A percentile compares a stretch with the other conserved stretches of the same genome.
These are phyloP conservation scores for Tholera decimalis DNA, from an alignment of 2,888 invertebrate genomes.

Conservation along the genomic window DNA sequence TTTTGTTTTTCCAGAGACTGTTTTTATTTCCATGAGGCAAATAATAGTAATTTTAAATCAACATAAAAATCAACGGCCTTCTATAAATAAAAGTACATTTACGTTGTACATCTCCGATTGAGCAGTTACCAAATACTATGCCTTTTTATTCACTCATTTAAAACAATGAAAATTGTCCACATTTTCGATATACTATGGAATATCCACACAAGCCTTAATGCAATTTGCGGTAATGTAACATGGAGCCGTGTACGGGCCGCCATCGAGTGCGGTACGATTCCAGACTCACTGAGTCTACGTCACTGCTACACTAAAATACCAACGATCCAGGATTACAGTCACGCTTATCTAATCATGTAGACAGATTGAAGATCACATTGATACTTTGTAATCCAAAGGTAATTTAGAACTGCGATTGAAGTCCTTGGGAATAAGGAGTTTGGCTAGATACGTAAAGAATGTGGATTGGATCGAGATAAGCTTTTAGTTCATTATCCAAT, in stretches of 20 bases:
- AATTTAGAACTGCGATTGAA: slow-evolving; percentile 48
- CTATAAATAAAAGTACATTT: slow-evolving; percentile 2
- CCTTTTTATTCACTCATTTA: slow-evolving; percentile 20
- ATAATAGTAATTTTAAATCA: slow-evolving; percentile 12
- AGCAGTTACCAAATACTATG: slow-evolving; percentile 21
- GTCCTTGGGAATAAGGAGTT: slow-evolving; percentile 45
- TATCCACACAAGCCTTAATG: slow-evolving; percentile 84
- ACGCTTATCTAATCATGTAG: slow-evolving; percentile 67
- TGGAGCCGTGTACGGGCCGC: slow-evolving; percentile 62
- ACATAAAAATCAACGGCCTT: slow-evolving; percentile 1
- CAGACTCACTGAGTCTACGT: slow-evolving; percentile 50
- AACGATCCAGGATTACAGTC: slow-evolving; percentile 64
- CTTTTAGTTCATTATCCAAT: slow-evolving; percentile 65
- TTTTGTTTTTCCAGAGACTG: neutral
- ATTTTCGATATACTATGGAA: slow-evolving; percentile 73
- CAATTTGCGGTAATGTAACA: slow-evolving; percentile 87
- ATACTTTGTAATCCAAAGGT: slow-evolving; percentile 56
- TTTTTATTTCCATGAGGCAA: neutral
- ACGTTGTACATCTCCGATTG: neutral
- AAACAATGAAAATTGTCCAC: slow-evolving; percentile 48
- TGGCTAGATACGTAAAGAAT: slow-evolving; percentile 52
- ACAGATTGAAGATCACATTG: slow-evolving; percentile 58
- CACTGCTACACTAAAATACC: slow-evolving; percentile 60
- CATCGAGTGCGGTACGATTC: slow-evolving; percentile 66
- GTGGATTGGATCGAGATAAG: slow-evolving; percentile 57